These are phyloP conservation scores for Tapirus indicus DNA, from an alignment of 2,797 vertebrate species.

Conservation along the genomic window DNA sequence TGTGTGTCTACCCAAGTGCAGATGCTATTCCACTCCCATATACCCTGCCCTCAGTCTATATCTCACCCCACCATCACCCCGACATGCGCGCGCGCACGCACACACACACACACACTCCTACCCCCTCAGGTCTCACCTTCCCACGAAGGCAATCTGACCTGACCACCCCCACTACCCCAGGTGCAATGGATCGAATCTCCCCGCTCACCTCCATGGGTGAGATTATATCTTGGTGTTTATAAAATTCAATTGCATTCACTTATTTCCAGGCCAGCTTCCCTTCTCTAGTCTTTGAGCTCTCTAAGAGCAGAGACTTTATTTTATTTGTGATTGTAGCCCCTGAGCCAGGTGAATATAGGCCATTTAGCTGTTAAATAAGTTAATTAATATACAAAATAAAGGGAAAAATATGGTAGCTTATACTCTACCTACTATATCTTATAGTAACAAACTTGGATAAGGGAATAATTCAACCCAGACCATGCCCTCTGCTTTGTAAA, in stretches of 20 bases:
- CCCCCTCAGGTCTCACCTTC: not conserved
- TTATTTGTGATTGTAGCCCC: not conserved
- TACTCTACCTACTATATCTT: not conserved
- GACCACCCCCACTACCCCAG: not conserved
- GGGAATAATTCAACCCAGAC: not conserved
- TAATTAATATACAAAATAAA: not conserved
- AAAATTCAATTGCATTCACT: not conserved
- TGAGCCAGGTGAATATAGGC: not conserved
- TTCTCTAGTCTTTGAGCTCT: not conserved
- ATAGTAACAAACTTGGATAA: not conserved
- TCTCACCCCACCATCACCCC: not conserved
- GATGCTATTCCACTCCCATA: not conserved
- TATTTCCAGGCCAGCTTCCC: not conserved
- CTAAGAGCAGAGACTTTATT: not conserved
- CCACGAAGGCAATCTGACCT: not conserved
- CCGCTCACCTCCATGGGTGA: not conserved
- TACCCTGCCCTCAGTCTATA: not conserved
- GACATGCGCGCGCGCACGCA: too few species aligned
- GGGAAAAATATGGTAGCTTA: not conserved
- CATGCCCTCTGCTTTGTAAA: not conserved
- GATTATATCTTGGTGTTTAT: not conserved
- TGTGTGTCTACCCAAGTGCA: not conserved
- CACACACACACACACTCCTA: not conserved
- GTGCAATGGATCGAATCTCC: not conserved
- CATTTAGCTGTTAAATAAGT: not conserved